These are phyloP conservation scores for Syrista parreyssii DNA, from an alignment of 2,888 invertebrate genomes.

Conservation along the genomic window DNA sequence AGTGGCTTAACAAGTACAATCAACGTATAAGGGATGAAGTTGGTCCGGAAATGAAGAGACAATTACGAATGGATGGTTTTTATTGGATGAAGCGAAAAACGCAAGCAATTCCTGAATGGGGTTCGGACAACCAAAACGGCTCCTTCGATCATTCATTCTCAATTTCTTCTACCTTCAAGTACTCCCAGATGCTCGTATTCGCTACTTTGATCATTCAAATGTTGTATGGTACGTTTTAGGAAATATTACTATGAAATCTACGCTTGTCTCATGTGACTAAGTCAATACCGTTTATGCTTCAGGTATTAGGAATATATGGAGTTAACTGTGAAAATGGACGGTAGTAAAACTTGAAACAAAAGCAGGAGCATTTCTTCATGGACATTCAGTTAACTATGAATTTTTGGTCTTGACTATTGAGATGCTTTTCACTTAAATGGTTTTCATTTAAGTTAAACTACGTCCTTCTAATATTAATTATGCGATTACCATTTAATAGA, in stretches of 20 bases:
- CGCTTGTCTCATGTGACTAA: background rate
- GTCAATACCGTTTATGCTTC: background rate
- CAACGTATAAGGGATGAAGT: conserved; percentile 77
- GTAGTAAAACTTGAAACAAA: background rate
- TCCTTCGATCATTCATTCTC: conserved; percentile 34
- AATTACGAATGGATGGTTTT: conserved; percentile 77
- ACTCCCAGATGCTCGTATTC: conserved; percentile 19
- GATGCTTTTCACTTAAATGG: background rate
- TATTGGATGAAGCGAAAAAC: conserved; percentile 90
- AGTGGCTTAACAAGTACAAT: conserved; percentile 85
- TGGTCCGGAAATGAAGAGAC: conserved; percentile 79
- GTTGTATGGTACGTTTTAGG: conserved; percentile 18
- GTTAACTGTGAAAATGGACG: background rate
- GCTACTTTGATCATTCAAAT: conserved; percentile 26
- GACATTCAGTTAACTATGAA: background rate
- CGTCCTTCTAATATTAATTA: background rate
- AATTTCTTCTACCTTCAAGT: conserved; percentile 21
- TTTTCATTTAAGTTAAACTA: background rate
- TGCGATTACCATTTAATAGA: background rate
- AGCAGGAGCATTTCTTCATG: background rate
- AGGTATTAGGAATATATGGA: conserved; percentile 3
- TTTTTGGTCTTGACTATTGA: background rate
- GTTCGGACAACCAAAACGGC: conserved; percentile 44
- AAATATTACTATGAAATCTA: background rate
- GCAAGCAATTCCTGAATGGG: conserved; percentile 73